Evolutionary conservation across 2,888 invertebrate species (phyloP).

Genomic region (Pomacea canaliculata): DNA sequence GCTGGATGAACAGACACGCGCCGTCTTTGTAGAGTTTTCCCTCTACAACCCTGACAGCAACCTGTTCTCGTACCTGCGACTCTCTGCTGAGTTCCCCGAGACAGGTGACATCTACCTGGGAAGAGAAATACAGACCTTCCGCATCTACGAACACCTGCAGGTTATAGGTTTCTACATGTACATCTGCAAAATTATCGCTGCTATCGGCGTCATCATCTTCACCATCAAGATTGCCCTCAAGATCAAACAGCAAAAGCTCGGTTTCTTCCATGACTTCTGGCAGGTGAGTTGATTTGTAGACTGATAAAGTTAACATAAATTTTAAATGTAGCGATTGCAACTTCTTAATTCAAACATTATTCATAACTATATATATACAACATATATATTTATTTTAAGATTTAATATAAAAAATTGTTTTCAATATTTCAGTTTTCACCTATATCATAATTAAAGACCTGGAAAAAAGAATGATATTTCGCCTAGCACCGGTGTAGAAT

Average conservation of each 20-base stretch:
- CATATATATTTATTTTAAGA: too few relatives aligned
- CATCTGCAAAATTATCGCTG: conserved; percentile 2
- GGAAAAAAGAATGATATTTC: neutral
- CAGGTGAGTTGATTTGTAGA: conserved; percentile 34
- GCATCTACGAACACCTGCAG: conserved; percentile 33
- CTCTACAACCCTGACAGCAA: conserved; percentile 58
- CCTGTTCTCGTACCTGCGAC: conserved; percentile 48
- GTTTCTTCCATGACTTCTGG: conserved; percentile 68
- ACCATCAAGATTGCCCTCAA: conserved; percentile 34
- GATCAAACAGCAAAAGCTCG: conserved; percentile 34
- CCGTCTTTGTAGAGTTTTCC: conserved; percentile 62
- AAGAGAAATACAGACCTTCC: neutral
- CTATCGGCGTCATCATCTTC: conserved; percentile 26
- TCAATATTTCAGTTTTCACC: too few relatives aligned
- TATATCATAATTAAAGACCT: too few relatives aligned
- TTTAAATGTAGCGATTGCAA: too few relatives aligned
- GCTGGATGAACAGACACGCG: conserved; percentile 58
- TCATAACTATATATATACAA: too few relatives aligned
- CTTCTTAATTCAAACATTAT: too few relatives aligned
- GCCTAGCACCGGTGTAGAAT: too few relatives aligned
- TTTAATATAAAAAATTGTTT: too few relatives aligned
- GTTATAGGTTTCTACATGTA: conserved; percentile 35
- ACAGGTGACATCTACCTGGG: conserved; percentile 40
- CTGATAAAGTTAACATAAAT: too few relatives aligned
- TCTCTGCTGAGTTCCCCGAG: conserved; percentile 55